Evolutionary conservation across 53 echinoderm and acorn worm genomes (phyloP).

Genomic region (Echinarachnius parma): DNA sequence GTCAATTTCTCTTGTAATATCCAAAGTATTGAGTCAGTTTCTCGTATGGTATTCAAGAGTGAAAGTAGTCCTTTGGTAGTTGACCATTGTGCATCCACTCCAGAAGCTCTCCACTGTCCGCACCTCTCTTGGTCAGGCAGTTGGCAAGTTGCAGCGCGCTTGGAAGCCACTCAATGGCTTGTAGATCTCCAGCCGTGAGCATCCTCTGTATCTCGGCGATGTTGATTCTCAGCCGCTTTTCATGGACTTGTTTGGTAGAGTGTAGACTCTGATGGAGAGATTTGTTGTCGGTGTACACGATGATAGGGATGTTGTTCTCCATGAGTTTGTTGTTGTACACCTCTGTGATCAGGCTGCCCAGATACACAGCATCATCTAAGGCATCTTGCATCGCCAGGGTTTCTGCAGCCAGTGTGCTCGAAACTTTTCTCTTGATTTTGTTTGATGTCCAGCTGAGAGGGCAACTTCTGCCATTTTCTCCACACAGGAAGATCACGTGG

Average conservation of each 20-base stretch:
- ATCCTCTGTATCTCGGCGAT: slow-evolving; percentile 53
- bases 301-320: slow-evolving; percentile 16
- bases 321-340: slow-evolving; percentile 12
- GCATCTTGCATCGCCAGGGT: slow-evolving; percentile 36
- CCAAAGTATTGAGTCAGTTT: no score
- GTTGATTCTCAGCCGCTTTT: slow-evolving; percentile 39
- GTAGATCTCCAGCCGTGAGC: slow-evolving; percentile 33
- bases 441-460: slow-evolving; percentile 45
- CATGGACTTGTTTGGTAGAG: slow-evolving; percentile 49
- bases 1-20: no score
- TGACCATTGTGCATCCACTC: no score
- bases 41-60: no score
- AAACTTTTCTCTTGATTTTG: slow-evolving; percentile 52
- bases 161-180: slow-evolving; percentile 36
- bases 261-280: slow-evolving; percentile 56
- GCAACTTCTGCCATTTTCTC: slow-evolving; percentile 21
- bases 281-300: slow-evolving; percentile 31
- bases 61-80: no score
- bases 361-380: slow-evolving; percentile 46
- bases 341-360: slow-evolving; percentile 45
- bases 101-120: slow-evolving; percentile 8
- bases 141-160: slow-evolving; percentile 30
- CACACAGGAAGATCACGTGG: slow-evolving; percentile 43
- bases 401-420: slow-evolving; percentile 57
- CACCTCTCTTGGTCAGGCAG: slow-evolving; percentile 45